Percentiles rank a stretch among this genome's conserved stretches.
These are phyloP conservation scores for Hippocampus abdominalis DNA, from an alignment of 2,113 vertebrate genomes.

Conservation along the genomic window DNA sequence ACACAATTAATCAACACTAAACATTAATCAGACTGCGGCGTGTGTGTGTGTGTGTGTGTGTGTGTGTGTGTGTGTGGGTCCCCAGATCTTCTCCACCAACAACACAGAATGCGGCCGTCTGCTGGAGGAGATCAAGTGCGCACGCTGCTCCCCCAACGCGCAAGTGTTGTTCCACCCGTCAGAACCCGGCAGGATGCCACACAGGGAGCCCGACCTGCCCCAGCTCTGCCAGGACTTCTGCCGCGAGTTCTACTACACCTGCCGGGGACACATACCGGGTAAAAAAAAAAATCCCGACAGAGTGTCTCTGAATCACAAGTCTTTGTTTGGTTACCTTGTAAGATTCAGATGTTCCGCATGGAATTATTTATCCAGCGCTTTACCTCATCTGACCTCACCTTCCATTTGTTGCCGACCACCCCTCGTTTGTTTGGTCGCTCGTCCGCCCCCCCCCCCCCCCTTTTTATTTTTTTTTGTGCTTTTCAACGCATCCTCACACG, in stretches of 20 bases:
- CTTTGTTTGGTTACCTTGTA: conserved; percentile 32
- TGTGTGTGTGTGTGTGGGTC: conserved; percentile 14
- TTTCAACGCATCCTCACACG: conserved; percentile 23
- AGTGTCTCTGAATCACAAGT: conserved; percentile 26
- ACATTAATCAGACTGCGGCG: neutral
- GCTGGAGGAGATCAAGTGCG: conserved; percentile 96
- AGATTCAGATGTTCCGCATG: conserved; percentile 49
- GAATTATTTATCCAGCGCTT: conserved; percentile 61
- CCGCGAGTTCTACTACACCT: conserved; percentile 97
- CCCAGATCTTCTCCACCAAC: conserved; percentile 95
- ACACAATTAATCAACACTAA: neutral
- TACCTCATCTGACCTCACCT: conserved; percentile 64
- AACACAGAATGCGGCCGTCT: conserved; percentile 94
- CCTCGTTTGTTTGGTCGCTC: conserved; percentile 30
- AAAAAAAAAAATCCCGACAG: conserved; percentile 54
- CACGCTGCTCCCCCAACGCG: conserved; percentile 92
- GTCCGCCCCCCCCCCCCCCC: neutral
- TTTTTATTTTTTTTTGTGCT: conserved; percentile 21
- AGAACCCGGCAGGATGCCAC: conserved; percentile 80
- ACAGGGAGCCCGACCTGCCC: conserved; percentile 85
- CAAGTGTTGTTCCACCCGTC: conserved; percentile 89
- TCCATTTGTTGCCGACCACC: conserved; percentile 50
- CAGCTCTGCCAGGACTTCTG: conserved; percentile 95
- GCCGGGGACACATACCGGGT: conserved; percentile 96
- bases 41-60: too few relatives aligned